phyloP scores from a whole-genome alignment of 2,113 vertebrate genomes.

The Lepus europaeus region DNA sequence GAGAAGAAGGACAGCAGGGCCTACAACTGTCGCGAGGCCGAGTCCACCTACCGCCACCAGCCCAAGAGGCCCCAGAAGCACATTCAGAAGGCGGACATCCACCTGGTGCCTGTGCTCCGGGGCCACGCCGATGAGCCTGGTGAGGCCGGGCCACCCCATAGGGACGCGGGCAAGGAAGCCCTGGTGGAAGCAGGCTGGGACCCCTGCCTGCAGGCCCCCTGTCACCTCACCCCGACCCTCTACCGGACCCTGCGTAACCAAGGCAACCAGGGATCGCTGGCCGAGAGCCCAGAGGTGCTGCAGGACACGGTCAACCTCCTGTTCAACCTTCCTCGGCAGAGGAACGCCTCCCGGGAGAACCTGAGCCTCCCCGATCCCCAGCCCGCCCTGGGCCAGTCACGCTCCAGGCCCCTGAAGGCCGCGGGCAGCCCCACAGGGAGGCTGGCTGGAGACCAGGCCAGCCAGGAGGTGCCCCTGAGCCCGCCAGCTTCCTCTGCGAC shows the following conservation, averaged over 20 bases:
- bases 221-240: conserved; percentile 90
- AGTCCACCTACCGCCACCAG: conserved; percentile 93
- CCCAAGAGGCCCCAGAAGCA: conserved; percentile 95
- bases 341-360: conserved; percentile 73
- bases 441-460: neutral
- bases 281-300: conserved; percentile 80
- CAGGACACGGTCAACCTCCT: conserved; percentile 82
- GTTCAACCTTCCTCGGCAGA: conserved; percentile 84
- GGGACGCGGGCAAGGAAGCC: conserved; percentile 41
- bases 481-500: conserved; percentile 55
- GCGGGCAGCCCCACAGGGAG: conserved; percentile 72
- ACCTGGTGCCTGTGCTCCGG: conserved; percentile 92
- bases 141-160: conserved; percentile 77
- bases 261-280: conserved; percentile 79
- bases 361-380: conserved; percentile 54
- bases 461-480: neutral
- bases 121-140: conserved; percentile 85
- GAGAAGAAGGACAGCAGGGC: conserved; percentile 92
- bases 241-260: conserved; percentile 92
- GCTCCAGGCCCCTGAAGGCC: conserved; percentile 83
- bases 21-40: conserved; percentile 96
- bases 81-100: conserved; percentile 96
- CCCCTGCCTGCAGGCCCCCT: conserved; percentile 80
- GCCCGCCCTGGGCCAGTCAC: conserved; percentile 68
- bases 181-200: conserved; percentile 78